phyloP scores from a whole-genome alignment of 1,140 invertebrate genomes.

The Bombus haemorrhoidalis region DNA sequence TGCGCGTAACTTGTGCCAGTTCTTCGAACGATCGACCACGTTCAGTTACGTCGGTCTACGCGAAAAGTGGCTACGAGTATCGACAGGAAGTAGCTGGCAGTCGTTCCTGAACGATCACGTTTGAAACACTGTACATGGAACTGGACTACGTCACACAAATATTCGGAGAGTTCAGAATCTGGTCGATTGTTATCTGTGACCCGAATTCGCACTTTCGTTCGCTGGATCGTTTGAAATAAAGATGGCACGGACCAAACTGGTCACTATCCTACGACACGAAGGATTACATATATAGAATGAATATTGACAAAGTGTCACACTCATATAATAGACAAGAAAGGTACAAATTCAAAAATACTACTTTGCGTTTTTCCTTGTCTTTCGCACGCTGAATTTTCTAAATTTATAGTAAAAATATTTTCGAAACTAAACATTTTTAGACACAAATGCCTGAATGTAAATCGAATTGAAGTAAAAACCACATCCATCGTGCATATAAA shows the following conservation, averaged over 20 bases:
- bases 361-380: no score
- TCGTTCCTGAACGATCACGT: background rate
- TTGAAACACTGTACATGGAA: background rate
- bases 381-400: no score
- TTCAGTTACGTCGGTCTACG: background rate
- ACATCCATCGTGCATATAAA: no score
- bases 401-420: no score
- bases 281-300: no score
- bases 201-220: background rate
- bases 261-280: background rate
- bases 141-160: background rate
- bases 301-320: no score
- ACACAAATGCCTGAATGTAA: no score
- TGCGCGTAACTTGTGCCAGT: background rate
- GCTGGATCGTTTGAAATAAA: background rate
- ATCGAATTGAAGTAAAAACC: no score
- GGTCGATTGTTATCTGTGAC: background rate
- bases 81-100: background rate
- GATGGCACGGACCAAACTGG: background rate
- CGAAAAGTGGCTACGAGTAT: background rate
- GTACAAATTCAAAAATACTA: no score
- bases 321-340: no score
- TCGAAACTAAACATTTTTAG: no score
- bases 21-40: background rate
- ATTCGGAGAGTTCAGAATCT: background rate